These are phyloP conservation scores for Diplodus sargus DNA, from an alignment of 2,797 vertebrate genomes.

Conservation along the genomic window DNA sequence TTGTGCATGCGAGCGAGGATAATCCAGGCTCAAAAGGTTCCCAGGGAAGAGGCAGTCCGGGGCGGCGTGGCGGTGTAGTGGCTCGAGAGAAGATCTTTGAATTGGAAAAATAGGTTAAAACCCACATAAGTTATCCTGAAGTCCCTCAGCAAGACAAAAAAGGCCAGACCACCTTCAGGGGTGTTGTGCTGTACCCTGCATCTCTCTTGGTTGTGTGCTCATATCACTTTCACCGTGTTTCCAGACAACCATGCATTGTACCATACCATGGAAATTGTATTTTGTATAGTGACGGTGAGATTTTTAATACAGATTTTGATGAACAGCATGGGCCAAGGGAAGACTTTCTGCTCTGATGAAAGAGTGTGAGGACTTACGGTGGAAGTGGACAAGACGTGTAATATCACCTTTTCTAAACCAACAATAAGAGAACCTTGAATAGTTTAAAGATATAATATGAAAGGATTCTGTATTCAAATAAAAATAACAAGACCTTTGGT, in stretches of 20 bases:
- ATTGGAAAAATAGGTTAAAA: constrained; percentile 28
- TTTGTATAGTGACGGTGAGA: too few species aligned
- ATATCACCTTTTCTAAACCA: not conserved
- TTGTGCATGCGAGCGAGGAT: constrained; percentile 33
- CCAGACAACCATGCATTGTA: not conserved
- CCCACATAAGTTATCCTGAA: constrained; percentile 4
- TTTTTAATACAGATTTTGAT: too few species aligned
- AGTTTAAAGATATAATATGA: too few species aligned
- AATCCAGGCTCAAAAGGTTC: constrained; percentile 57
- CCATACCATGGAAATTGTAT: too few species aligned
- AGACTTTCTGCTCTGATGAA: constrained; percentile 20
- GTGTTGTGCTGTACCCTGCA: constrained; percentile 4
- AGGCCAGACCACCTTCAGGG: not conserved
- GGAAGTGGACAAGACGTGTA: constrained; percentile 5
- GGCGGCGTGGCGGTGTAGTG: constrained; percentile 2
- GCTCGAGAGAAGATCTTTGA: constrained; percentile 24
- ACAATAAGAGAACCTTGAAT: not conserved
- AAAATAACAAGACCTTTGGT: too few species aligned
- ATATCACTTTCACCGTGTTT: not conserved
- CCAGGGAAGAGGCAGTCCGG: constrained; percentile 21
- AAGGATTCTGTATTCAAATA: too few species aligned
- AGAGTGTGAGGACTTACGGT: constrained; percentile 6
- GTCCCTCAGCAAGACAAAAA: not conserved
- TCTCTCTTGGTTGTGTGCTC: not conserved
- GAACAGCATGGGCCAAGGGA: constrained; percentile 11